phyloP scores from a whole-genome alignment of 2,888 invertebrate species.

The Acleris holmiana region DNA sequence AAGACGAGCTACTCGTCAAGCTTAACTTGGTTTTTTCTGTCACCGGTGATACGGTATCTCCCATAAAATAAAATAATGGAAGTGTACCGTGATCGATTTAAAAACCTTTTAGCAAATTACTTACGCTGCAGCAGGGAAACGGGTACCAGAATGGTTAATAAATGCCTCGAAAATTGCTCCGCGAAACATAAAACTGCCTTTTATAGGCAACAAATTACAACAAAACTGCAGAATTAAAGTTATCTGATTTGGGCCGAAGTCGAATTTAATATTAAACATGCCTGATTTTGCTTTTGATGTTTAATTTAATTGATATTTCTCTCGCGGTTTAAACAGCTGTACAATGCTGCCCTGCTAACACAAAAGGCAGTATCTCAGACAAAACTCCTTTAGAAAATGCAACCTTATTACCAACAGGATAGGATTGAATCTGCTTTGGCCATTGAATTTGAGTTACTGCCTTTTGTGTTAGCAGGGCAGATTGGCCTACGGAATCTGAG shows the following conservation, averaged over 20 bases:
- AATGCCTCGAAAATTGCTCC: conserved; percentile 48
- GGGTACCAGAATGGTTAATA: conserved; percentile 42
- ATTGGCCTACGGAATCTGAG: no score
- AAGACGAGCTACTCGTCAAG: background rate
- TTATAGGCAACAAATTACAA: conserved; percentile 54
- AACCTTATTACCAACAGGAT: no score
- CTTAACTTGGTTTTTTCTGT: background rate
- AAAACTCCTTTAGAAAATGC: no score
- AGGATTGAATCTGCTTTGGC: no score
- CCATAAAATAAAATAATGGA: conserved; percentile 1
- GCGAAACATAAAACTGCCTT: conserved; percentile 46
- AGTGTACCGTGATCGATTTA: conserved; percentile 20
- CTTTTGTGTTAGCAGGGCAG: no score
- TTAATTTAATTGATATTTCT: no score
- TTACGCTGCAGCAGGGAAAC: conserved; percentile 1
- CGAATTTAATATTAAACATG: conserved; percentile 16
- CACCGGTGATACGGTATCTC: background rate
- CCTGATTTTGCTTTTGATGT: background rate
- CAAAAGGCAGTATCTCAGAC: no score
- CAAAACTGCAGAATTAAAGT: conserved; percentile 51
- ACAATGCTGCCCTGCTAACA: no score
- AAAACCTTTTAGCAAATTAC: conserved; percentile 31
- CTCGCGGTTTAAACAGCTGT: no score
- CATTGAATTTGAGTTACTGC: no score
- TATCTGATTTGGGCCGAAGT: conserved; percentile 45